Evolutionary conservation across 2,888 invertebrate species (phyloP).

Genomic region (Selenia dentaria): DNA sequence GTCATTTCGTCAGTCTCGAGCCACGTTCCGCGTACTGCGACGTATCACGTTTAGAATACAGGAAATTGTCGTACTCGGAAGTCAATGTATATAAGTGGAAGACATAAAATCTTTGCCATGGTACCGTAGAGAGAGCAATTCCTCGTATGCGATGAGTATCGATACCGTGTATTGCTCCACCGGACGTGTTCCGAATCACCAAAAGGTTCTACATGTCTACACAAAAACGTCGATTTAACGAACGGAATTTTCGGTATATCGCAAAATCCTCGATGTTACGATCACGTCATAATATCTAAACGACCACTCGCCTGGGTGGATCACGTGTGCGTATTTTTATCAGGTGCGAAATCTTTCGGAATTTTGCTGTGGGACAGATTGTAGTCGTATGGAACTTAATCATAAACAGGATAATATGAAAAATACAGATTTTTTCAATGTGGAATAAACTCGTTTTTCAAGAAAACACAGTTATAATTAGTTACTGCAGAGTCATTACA

Average conservation of each 20-base stretch:
- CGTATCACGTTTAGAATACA: constrained; percentile 57
- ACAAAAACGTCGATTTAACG: constrained; percentile 28
- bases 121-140: constrained; percentile 71
- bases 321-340: neutral
- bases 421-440: too few species aligned
- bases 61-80: constrained; percentile 62
- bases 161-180: constrained; percentile 55
- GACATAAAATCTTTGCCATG: constrained; percentile 70
- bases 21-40: constrained; percentile 38
- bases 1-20: too few species aligned
- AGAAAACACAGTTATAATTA: too few species aligned
- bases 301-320: constrained; percentile 2
- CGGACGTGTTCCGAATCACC: constrained; percentile 62
- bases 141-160: constrained; percentile 66
- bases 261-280: constrained; percentile 29
- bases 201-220: constrained; percentile 30
- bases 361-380: too few species aligned
- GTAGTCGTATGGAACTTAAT: too few species aligned
- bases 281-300: constrained; percentile 10
- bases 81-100: constrained; percentile 70
- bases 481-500: too few species aligned
- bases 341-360: too few species aligned
- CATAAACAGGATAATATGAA: too few species aligned
- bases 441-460: too few species aligned
- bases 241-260: constrained; percentile 29